Base-by-base conservation (phyloP, 1,140 invertebrate species). In the Whitmania pigra region DNA sequence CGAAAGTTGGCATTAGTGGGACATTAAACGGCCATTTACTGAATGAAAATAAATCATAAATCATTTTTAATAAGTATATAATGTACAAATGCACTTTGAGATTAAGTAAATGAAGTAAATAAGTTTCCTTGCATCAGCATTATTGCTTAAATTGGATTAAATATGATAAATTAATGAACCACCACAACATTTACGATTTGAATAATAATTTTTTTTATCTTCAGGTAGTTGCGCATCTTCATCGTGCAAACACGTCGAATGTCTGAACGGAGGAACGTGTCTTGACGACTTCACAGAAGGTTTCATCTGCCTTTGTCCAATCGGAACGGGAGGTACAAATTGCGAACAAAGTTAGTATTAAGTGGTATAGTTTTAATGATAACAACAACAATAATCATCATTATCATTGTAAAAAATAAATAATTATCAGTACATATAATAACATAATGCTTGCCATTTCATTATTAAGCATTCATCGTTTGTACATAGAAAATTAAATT, bases 181-280 rank as follows among this genome's bases (percentile, higher is more conserved):
- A n/a, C 20, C 9, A 57, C 54, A 57, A 4, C 25, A 57, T 57
- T 25, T 25, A 57, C 2, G 2, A 57, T 57, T 57, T n/a, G n/a
- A n/a, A n/a, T n/a, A n/a, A 57, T n/a, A 57, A 57, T 57, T 57
- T 9, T 57, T 36, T 36, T 2, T 2, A 57, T 77, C 78, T 86
- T 85, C 86, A 94, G 92, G 88, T 81, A 90, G 93, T 84, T 97
- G 93, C 80, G 89, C 88, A 43, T 87, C 89, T 29, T 89, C 90
- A 78, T 86, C 89, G 71, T 94, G 91, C 81, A 89, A 88, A 77
- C 87, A 88, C 78, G 88, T 91, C 70, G 86, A 88, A 3, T 97
- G 94, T 81, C 87, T 90, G 74, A 92, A 96, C 82, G 92, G 92
- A 29, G 94, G 93, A 13, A 90, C 91, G 76, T 97, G 94, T 82